Base-by-base conservation (phyloP, 1,140 invertebrate species). In the Thaumetopoea pityocampa region DNA sequence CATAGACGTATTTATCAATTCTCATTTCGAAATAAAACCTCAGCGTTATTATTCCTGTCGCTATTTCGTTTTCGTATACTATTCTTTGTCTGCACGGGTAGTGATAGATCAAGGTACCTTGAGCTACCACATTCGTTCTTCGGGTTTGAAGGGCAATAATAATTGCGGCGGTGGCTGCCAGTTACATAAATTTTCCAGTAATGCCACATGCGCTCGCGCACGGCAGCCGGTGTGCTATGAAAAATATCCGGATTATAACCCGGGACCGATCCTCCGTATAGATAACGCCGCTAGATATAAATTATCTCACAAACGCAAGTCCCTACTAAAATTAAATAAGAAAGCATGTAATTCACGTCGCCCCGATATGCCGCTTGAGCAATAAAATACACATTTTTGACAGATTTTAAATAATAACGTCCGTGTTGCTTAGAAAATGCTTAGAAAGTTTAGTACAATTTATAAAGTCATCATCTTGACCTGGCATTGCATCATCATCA, bases 321-420 rank as follows among this genome's bases (percentile, higher is more conserved):
- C 64, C 61, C 74, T 56, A 70, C 77, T 79, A 76, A 83, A 79
- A 81, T 81, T 83, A 81, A 83, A 83, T 83, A 83, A 76, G 72
- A 83, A 83, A 76, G 57, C 77, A 72, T 83, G 74, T 83, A 79
- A 83, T 83, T 83, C 79, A 73, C 71, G 47, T 67, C 63, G 54
- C 51, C 63, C 59, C 70, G 67, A 72, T 77, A 51, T 70, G 45
- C 61, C 60, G 48, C 38, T 59, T 49, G 45, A 55, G 71, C 54
- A 74, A 78, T 83, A 83, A 81, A 83, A 74, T 79, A 81, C 62
- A 79, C 57, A 76, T 67, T 78, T 83, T 76, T 83, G 79, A 83
- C 79, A 83, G 77, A 74, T 78, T 69, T 73, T 78, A 78, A 81
- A 83, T 83, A 83, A 83, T 78, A 70, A 79, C 76, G 60, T 78